Evolutionary conservation across 2,113 vertebrate species (phyloP).

Genomic region (Oncorhynchus keta): DNA sequence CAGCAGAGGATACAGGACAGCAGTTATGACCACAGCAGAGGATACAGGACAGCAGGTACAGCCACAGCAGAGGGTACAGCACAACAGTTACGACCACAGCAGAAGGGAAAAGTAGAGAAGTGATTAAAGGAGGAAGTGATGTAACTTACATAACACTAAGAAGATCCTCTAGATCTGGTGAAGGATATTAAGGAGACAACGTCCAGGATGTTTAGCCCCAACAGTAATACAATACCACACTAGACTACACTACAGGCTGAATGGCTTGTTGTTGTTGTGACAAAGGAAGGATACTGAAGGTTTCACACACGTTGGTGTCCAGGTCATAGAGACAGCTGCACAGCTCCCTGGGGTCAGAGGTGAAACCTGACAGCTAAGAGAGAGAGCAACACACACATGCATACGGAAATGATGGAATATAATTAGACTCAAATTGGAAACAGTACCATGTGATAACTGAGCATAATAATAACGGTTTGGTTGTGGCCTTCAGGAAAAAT

Average conservation of each 20-base stretch:
- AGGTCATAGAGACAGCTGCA: conserved; percentile 96
- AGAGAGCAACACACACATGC: conserved; percentile 4
- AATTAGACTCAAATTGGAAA: not conserved
- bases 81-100: conserved; percentile 10
- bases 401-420: not conserved
- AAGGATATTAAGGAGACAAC: conserved; percentile 46
- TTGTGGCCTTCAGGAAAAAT: too few species aligned
- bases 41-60: not conserved
- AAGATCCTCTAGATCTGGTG: conserved; percentile 90
- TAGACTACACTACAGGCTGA: not conserved
- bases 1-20: not conserved
- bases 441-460: not conserved
- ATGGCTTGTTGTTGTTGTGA: not conserved
- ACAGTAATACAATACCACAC: not conserved
- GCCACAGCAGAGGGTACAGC: not conserved
- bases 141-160: conserved; percentile 91
- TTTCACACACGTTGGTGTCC: conserved; percentile 88
- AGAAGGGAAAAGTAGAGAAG: not conserved
- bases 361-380: conserved; percentile 89
- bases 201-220: not conserved
- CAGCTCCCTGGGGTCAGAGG: conserved; percentile 91
- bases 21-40: not conserved
- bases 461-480: not conserved
- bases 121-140: too few species aligned
- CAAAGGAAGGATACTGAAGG: conserved; percentile 89